phyloP scores from a whole-genome alignment of 2,888 invertebrate genomes.

The Rotaria socialis region DNA sequence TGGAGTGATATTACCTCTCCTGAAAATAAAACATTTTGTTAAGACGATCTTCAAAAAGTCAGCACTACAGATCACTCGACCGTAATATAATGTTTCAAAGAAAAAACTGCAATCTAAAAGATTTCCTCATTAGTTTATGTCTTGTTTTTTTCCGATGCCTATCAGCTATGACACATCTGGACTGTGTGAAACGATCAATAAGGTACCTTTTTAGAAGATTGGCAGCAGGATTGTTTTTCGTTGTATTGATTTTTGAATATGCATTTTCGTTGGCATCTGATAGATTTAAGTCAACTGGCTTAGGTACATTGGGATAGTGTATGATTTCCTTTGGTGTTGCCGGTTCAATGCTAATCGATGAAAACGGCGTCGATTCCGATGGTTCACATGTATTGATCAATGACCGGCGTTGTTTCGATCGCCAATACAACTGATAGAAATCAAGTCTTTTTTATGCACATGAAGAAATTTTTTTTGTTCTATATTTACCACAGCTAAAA shows the following conservation, averaged over 20 bases:
- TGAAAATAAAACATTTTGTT: conserved; percentile 49
- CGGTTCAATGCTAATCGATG: neutral
- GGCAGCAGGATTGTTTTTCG: neutral
- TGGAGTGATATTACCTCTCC: conserved; percentile 83
- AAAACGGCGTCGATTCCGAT: neutral
- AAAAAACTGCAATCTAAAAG: too few species aligned
- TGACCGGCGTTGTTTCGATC: neutral
- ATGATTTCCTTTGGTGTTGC: neutral
- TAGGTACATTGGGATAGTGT: neutral
- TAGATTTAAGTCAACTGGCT: neutral
- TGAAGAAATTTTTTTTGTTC: neutral
- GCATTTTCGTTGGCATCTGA: neutral
- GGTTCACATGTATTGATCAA: neutral
- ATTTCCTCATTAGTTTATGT: too few species aligned
- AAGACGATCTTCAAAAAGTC: too few species aligned
- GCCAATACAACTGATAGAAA: neutral
- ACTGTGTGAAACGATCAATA: neutral
- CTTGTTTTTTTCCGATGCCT: too few species aligned
- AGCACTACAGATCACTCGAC: too few species aligned
- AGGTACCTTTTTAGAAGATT: conserved; percentile 1
- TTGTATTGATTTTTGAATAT: neutral
- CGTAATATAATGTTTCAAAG: too few species aligned
- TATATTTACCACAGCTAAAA: neutral
- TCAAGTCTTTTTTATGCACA: neutral
- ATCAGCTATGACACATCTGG: too few species aligned